Conservation (phyloP, 2,797 vertebrate genomes). For the Sylvilagus floridanus region DNA sequence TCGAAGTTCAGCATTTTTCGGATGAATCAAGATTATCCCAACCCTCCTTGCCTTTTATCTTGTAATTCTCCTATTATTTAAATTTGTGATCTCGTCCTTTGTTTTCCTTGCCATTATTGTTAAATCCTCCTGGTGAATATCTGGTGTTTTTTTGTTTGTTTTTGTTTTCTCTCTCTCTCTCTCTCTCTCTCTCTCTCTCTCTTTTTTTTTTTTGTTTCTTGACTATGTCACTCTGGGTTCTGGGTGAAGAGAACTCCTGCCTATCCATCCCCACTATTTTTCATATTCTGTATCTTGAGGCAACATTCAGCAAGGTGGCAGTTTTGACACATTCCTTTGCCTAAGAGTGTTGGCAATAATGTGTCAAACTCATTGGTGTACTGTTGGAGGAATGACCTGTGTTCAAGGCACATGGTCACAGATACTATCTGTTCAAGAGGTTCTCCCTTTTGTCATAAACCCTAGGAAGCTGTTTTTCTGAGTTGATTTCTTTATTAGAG, state of each 20-base stretch:
- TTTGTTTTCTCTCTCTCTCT: too few species aligned
- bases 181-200: too few species aligned
- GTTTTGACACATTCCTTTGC: not conserved
- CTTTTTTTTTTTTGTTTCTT: not conserved
- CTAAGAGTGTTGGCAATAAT: not conserved
- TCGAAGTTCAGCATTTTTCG: constrained; percentile 41
- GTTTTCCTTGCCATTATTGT: constrained; percentile 7
- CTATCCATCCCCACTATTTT: not conserved
- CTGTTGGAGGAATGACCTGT: not conserved
- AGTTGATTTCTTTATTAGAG: constrained; percentile 43
- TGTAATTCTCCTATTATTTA: constrained; percentile 23
- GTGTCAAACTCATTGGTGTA: not conserved
- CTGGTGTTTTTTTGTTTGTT: constrained; percentile 16
- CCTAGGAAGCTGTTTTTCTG: not conserved
- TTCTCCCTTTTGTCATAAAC: constrained; percentile 22
- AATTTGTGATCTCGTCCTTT: not conserved
- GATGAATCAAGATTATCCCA: not conserved
- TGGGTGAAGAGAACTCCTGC: not conserved
- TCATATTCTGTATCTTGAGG: not conserved
- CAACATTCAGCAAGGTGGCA: not conserved
- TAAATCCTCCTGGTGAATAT: not conserved
- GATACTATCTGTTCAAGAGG: not conserved
- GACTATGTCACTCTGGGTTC: not conserved
- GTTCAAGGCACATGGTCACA: not conserved
- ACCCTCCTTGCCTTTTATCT: not conserved